phyloP scores from a whole-genome alignment of 2,888 invertebrate species.

The Herminia tarsipennalis region DNA sequence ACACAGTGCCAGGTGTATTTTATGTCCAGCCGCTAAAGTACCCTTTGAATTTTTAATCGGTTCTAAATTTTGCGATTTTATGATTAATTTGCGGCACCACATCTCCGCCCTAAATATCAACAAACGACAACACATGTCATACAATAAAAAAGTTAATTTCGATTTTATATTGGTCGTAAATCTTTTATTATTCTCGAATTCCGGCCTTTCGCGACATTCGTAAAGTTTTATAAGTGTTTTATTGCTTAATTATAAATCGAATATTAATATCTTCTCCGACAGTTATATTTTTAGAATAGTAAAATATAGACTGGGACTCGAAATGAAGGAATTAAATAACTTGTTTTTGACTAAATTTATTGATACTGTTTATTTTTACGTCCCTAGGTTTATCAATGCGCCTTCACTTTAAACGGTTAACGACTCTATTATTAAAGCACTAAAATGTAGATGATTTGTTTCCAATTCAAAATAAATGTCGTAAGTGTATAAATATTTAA shows the following conservation, averaged over 20 bases:
- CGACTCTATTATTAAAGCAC: constrained; percentile 23
- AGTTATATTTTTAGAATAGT: constrained; percentile 24
- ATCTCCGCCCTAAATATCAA: constrained; percentile 23
- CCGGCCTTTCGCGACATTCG: constrained; percentile 19
- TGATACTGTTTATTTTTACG: constrained; percentile 32
- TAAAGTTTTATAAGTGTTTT: constrained; percentile 21
- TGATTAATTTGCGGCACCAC: constrained; percentile 21
- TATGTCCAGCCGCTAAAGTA: constrained; percentile 40
- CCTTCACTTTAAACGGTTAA: constrained; percentile 20
- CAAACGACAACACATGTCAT: constrained; percentile 19
- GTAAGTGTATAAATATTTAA: background rate
- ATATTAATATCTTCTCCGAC: constrained; percentile 22
- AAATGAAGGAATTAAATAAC: constrained; percentile 33
- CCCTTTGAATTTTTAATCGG: constrained; percentile 49
- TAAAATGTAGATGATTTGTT: constrained; percentile 30
- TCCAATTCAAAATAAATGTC: constrained; percentile 9
- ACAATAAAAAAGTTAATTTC: constrained; percentile 22
- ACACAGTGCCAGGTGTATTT: constrained; percentile 47
- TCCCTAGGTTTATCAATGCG: constrained; percentile 28
- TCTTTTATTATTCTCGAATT: constrained; percentile 27
- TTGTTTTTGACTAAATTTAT: constrained; percentile 32
- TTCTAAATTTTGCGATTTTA: constrained; percentile 22
- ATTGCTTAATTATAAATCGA: constrained; percentile 23
- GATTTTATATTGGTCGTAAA: constrained; percentile 26
- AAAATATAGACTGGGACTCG: constrained; percentile 17